A percentile compares a stretch with the other conserved stretches of the same genome.
phyloP scores from a whole-genome alignment of 53 echinoderm and acorn worm genomes.

The Holothuria leucospilota region DNA sequence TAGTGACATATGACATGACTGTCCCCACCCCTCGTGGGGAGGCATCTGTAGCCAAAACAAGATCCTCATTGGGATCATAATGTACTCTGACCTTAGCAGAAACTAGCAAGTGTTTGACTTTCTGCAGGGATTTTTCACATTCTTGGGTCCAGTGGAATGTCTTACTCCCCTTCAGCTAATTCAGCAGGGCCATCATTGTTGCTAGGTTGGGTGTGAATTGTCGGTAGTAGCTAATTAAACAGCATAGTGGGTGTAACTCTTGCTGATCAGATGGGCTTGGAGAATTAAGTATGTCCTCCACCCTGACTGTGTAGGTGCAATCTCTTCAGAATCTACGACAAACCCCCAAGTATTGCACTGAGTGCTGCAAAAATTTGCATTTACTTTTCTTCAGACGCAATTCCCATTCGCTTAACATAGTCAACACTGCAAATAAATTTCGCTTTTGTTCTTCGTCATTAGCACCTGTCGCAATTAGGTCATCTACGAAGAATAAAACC shows the following conservation, averaged over 20 bases:
- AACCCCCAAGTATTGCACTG: conserved; percentile 53
- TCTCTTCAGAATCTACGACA: conserved; percentile 35
- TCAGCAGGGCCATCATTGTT: conserved; percentile 23
- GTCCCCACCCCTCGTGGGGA: conserved; percentile 17
- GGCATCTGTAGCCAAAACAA: conserved; percentile 29
- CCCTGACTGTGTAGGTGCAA: conserved; percentile 18
- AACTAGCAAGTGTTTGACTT: conserved; percentile 1
- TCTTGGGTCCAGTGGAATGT: conserved; percentile 10
- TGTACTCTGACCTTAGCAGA: conserved; percentile 14
- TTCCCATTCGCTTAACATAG: conserved; percentile 1
- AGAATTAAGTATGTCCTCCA: conserved; percentile 20
- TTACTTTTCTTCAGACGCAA: conserved; percentile 54
- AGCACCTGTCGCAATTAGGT: conserved; percentile 7
- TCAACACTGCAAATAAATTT: background rate
- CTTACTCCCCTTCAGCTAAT: conserved; percentile 24
- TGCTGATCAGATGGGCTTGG: conserved; percentile 15
- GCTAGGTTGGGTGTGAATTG: conserved; percentile 21
- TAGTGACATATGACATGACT: conserved; percentile 18
- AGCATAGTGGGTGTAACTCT: conserved; percentile 44
- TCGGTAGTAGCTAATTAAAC: conserved; percentile 34
- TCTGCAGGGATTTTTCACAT: conserved; percentile 15
- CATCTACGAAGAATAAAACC: conserved; percentile 24
- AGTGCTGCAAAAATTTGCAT: conserved; percentile 51
- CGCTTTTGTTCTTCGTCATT: background rate
- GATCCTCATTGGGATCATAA: conserved; percentile 18